Evolutionary conservation across 1,140 invertebrate genomes (phyloP), one percentile per base, ranked within the genome.

Genomic region (Daktulosphaira vitifoliae): DNA sequence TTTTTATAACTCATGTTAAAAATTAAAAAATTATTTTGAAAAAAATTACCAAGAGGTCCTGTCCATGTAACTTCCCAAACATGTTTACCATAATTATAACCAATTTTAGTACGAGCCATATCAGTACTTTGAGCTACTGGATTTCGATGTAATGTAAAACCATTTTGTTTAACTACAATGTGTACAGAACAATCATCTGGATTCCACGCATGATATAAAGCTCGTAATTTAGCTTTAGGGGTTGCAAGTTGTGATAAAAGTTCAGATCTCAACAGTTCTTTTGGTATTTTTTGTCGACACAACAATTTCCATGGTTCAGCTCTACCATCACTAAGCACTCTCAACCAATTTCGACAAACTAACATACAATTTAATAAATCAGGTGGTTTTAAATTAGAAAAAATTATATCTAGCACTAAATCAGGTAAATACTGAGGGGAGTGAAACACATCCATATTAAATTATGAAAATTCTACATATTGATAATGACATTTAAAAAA

Each of bases 1-100:
- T 33, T 6, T 33, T 33, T 20, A 25, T 18, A 44, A 44, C 38
- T 20, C 1, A 25, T 16, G 11, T 5, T 7, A n/a, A 44, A n/a
- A 44, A n/a, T n/a, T 29, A 11, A 13, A 6, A 18, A 29, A 46
- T 8, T 15, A 23, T 4, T 33, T 33, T 33, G 29, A 6, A 11
- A 33, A 33, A n/a, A 15, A 33, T 62, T 33, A 62, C 56, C 96
- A 37, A 99, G 77, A 1, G 96, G 96, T 20, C 96, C 96, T 82
- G 98, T 93, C 96, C 96, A 99, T 74, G 96, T 93, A 0, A 99
- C 88, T 79, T 98, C 94, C 94, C 95, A 98, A 3, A 92, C 90
- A 79, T 99, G 96, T 68, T 95, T 82, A 6, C 96, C 96, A 73
- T 86, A 84, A 68, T 84, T 79, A 73, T 98, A 98, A 1, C 96